Conservation (phyloP, 2,113 vertebrate genomes). For the Corythornis madagascariensis region DNA sequence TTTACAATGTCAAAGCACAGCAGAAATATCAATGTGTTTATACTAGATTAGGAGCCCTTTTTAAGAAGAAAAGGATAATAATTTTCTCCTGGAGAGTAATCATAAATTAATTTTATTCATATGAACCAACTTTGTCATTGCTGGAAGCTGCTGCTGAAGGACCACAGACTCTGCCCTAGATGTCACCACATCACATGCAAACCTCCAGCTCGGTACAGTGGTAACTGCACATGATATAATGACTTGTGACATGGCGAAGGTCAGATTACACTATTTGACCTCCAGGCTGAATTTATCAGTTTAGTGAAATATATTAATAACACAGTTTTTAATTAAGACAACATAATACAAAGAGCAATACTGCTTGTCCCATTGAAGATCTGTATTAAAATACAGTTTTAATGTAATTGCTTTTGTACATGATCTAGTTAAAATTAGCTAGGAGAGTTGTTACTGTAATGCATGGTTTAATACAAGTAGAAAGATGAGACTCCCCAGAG, state of each 20-base stretch:
- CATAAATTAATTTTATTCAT: conserved; percentile 27
- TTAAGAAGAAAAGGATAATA: background rate
- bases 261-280: conserved; percentile 13
- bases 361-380: background rate
- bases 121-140: background rate
- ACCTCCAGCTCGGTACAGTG: background rate
- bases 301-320: background rate
- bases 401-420: background rate
- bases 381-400: background rate
- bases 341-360: background rate
- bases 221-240: background rate
- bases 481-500: background rate
- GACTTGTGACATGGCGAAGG: background rate
- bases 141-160: conserved; percentile 19
- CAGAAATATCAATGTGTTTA: background rate
- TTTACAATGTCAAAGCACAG: conserved; percentile 11
- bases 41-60: background rate
- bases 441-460: background rate
- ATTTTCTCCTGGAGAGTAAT: background rate
- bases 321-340: conserved; percentile 30
- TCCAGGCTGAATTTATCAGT: conserved; percentile 35
- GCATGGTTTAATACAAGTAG: background rate
- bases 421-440: conserved; percentile 19
- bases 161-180: background rate
- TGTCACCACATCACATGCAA: background rate